Evolutionary conservation across 92 coral and sea anemone species (phyloP).

Genomic region (Scolanthus callimorphus): DNA sequence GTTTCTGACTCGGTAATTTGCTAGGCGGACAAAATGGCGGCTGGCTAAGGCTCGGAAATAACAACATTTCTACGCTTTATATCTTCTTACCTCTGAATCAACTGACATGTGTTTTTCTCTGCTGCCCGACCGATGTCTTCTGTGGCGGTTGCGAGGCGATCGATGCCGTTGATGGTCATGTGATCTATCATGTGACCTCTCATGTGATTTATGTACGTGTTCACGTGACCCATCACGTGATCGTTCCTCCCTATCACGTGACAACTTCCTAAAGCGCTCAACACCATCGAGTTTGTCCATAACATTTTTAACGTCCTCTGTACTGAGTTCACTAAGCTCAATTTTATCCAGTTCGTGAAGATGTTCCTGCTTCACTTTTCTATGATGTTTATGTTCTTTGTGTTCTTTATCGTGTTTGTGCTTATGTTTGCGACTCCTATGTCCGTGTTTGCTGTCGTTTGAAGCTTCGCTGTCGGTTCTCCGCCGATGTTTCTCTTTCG

Average conservation of each 20-base stretch:
- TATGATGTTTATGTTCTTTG: slow-evolving; percentile 4
- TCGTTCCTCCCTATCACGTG: slow-evolving; percentile 25
- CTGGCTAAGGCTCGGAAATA: too few species aligned
- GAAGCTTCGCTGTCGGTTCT: not conserved
- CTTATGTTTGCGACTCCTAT: slow-evolving; percentile 16
- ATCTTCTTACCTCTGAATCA: slow-evolving; percentile 14
- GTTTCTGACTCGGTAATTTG: too few species aligned
- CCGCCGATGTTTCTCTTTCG: slow-evolving; percentile 15
- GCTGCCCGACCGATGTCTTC: slow-evolving; percentile 32
- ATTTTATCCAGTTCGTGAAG: slow-evolving; percentile 18
- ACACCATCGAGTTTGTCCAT: slow-evolving; percentile 32
- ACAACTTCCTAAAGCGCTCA: slow-evolving; percentile 6
- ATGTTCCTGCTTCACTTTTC: slow-evolving; percentile 2
- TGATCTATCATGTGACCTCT: not conserved
- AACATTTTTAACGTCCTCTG: slow-evolving; percentile 14
- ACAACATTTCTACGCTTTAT: too few species aligned
- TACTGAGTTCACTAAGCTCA: not conserved
- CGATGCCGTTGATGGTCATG: not conserved
- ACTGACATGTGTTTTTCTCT: slow-evolving; percentile 19
- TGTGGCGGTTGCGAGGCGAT: slow-evolving; percentile 3
- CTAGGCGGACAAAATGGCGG: too few species aligned
- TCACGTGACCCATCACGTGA: not conserved
- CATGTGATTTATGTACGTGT: not conserved
- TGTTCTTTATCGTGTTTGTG: slow-evolving; percentile 16
- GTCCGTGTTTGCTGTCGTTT: slow-evolving; percentile 8